phyloP scores from a whole-genome alignment of 2,113 vertebrate species.

The Plecturocebus donacophilus region DNA sequence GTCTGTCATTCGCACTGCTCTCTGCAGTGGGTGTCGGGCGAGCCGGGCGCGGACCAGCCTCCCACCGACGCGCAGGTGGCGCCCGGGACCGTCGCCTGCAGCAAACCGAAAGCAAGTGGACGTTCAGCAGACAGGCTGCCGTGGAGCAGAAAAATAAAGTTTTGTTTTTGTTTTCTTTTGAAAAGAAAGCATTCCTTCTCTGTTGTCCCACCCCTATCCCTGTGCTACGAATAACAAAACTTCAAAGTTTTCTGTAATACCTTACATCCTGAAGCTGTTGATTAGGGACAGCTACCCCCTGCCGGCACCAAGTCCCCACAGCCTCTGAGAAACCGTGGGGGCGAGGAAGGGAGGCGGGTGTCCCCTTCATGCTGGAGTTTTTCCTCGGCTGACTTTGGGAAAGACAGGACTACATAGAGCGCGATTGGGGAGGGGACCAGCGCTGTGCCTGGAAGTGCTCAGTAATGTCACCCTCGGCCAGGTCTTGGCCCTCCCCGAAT shows the following conservation, averaged over 20 bases:
- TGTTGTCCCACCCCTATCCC: background rate
- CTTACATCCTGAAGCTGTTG: background rate
- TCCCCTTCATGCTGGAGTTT: background rate
- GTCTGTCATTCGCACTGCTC: background rate
- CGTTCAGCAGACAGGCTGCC: background rate
- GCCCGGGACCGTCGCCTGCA: background rate
- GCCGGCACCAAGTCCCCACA: background rate
- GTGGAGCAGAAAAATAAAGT: background rate
- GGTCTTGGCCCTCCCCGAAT: background rate
- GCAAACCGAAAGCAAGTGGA: background rate
- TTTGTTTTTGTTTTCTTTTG: background rate
- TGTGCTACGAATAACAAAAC: background rate
- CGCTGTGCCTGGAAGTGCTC: slow-evolving; percentile 46
- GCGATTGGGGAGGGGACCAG: background rate
- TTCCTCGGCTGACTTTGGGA: background rate
- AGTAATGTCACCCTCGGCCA: background rate
- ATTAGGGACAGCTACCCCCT: background rate
- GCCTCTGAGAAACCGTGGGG: background rate
- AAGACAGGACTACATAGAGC: background rate
- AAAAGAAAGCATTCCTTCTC: background rate
- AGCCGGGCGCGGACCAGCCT: background rate
- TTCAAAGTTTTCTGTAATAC: background rate
- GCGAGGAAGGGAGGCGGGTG: no score
- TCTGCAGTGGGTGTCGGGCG: background rate
- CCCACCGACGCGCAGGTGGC: slow-evolving; percentile 63